Conservation (phyloP, 2,797 vertebrate species). For the Ctenopoma multispine region DNA sequence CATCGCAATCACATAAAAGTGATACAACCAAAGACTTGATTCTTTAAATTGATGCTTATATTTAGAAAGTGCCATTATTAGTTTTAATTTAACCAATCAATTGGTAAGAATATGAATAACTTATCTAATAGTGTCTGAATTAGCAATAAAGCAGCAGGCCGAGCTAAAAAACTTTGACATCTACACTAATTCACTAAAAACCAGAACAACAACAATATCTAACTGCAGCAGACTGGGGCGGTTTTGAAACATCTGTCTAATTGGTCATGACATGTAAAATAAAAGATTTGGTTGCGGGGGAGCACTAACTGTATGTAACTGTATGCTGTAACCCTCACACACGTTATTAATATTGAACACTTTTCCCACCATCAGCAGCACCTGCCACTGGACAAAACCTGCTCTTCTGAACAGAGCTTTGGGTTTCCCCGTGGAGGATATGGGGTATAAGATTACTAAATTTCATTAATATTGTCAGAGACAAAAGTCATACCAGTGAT, state of each 20-base stretch:
- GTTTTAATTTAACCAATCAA: not conserved
- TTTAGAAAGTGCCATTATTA: not conserved
- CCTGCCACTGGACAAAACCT: conserved; percentile 79
- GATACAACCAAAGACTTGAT: not conserved
- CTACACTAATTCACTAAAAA: too few relatives aligned
- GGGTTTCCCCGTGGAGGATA: conserved; percentile 77
- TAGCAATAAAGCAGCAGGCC: conserved; percentile 9
- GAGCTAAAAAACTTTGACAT: too few relatives aligned
- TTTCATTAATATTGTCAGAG: conserved; percentile 84
- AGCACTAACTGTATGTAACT: conserved; percentile 77
- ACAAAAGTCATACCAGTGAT: conserved; percentile 78
- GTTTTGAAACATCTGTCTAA: conserved; percentile 73
- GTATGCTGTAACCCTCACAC: conserved; percentile 76
- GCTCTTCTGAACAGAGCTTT: conserved; percentile 67
- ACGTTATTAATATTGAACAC: conserved; percentile 81
- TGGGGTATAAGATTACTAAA: conserved; percentile 78
- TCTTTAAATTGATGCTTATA: not conserved
- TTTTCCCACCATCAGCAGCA: conserved; percentile 84
- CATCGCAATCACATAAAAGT: too few relatives aligned
- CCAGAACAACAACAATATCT: not conserved
- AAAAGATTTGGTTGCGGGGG: conserved; percentile 73
- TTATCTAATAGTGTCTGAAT: conserved; percentile 5
- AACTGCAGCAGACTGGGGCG: conserved; percentile 25
- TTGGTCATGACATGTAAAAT: conserved; percentile 80
- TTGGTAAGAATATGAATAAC: not conserved